phyloP scores from a whole-genome alignment of 2,888 invertebrate species.

The Meliscaeva auricollis region DNA sequence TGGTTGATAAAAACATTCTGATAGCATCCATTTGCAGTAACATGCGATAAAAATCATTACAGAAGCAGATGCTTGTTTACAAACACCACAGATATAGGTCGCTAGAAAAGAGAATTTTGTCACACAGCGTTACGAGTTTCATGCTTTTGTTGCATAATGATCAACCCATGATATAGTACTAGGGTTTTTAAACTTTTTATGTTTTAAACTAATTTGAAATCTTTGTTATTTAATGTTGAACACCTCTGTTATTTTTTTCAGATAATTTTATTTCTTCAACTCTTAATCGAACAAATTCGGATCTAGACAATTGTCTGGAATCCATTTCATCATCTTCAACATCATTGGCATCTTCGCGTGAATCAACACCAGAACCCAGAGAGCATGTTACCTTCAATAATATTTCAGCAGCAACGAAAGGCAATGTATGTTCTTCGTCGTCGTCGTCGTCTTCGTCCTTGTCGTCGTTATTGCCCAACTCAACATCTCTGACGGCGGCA shows the following conservation, averaged over 20 bases:
- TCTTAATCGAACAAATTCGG: slow-evolving; percentile 76
- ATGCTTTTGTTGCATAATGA: too few relatives aligned
- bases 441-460: slow-evolving; percentile 44
- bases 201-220: too few relatives aligned
- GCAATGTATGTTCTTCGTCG: slow-evolving; percentile 18
- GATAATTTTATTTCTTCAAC: slow-evolving; percentile 66
- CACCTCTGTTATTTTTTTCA: slow-evolving; percentile 17
- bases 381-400: slow-evolving; percentile 51
- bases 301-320: slow-evolving; percentile 79
- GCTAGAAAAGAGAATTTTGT: too few relatives aligned
- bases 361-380: slow-evolving; percentile 78
- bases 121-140: too few relatives aligned
- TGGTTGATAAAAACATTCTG: too few relatives aligned
- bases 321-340: slow-evolving; percentile 79
- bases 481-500: background rate
- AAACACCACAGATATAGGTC: too few relatives aligned
- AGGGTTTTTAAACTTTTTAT: too few relatives aligned
- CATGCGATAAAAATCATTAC: too few relatives aligned
- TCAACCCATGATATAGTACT: too few relatives aligned
- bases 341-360: slow-evolving; percentile 79
- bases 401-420: slow-evolving; percentile 36
- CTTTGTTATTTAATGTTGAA: too few relatives aligned
- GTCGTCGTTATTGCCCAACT: slow-evolving; percentile 15
- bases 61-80: too few relatives aligned
- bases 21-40: too few relatives aligned